These are phyloP conservation scores for Pachyseris speciosa DNA, from an alignment of 64 coral and sea anemone species.

Conservation along the genomic window DNA sequence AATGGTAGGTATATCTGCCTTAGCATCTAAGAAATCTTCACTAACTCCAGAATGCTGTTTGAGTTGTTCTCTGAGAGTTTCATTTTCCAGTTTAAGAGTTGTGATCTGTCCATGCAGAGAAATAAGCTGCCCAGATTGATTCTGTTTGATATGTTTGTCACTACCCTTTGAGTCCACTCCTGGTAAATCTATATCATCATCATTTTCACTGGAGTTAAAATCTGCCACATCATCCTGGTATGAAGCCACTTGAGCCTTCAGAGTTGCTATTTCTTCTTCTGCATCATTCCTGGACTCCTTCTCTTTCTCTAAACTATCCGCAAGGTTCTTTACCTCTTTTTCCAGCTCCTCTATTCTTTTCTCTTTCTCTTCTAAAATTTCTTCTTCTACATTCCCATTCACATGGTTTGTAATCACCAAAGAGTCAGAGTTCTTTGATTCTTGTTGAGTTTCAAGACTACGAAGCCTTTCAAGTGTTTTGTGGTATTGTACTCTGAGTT, in stretches of 20 bases:
- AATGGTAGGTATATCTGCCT: conserved; percentile 53
- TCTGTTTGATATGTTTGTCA: background rate
- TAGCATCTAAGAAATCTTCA: conserved; percentile 33
- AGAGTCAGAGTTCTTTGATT: background rate
- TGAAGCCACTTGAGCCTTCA: conserved; percentile 69
- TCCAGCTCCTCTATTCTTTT: conserved; percentile 77
- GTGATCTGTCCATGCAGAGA: conserved; percentile 77
- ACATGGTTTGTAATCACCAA: background rate
- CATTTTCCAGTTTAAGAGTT: conserved; percentile 78
- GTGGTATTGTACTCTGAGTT: conserved; percentile 89
- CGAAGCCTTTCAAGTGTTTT: conserved; percentile 77
- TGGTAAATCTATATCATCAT: conserved; percentile 69
- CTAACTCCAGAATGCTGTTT: background rate
- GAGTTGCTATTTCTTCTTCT: conserved; percentile 76
- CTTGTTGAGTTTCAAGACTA: background rate
- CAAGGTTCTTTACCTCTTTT: conserved; percentile 28
- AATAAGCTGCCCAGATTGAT: conserved; percentile 39
- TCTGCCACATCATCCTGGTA: conserved; percentile 65
- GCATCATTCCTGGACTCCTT: conserved; percentile 53
- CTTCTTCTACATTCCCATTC: conserved; percentile 47
- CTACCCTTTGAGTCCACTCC: conserved; percentile 25
- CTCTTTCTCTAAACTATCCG: background rate
- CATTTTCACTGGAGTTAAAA: conserved; percentile 66
- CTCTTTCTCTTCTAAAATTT: conserved; percentile 77
- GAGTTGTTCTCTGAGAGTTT: conserved; percentile 67